phyloP scores from a whole-genome alignment of 2,888 invertebrate genomes.

The Lasioglossum malachurum region DNA sequence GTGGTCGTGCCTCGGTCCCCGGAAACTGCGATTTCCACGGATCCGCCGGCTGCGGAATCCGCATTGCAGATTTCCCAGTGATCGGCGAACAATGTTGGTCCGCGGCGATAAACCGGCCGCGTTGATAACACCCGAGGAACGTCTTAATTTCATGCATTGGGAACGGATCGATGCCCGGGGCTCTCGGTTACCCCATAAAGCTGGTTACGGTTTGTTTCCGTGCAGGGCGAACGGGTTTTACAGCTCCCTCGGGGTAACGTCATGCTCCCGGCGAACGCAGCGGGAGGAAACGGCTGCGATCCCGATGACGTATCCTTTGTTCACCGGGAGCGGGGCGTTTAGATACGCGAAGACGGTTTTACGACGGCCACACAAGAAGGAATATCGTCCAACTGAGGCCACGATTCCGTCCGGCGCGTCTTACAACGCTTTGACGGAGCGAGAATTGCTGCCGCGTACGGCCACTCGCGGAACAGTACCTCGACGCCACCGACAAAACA shows the following conservation, averaged over 20 bases:
- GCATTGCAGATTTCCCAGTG: constrained; percentile 65
- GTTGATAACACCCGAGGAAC: constrained; percentile 55
- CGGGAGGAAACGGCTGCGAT: background rate
- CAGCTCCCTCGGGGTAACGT: constrained; percentile 43
- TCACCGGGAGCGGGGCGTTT: constrained; percentile 30
- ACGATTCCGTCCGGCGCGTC: background rate
- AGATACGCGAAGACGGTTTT: constrained; percentile 9
- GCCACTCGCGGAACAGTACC: background rate
- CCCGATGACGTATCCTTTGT: constrained; percentile 46
- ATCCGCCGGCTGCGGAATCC: constrained; percentile 19
- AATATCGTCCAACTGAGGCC: background rate
- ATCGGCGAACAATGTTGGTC: constrained; percentile 20
- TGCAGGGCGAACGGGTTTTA: constrained; percentile 50
- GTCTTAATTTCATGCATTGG: constrained; percentile 72
- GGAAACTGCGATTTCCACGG: background rate
- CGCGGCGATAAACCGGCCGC: constrained; percentile 46
- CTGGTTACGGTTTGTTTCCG: constrained; percentile 54
- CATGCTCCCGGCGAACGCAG: background rate
- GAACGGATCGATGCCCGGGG: constrained; percentile 65
- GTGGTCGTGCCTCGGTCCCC: background rate
- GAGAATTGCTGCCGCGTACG: background rate
- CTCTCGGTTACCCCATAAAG: constrained; percentile 58
- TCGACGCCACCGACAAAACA: background rate
- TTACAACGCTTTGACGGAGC: background rate
- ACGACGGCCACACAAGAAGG: background rate